Base-by-base conservation (phyloP, 2,888 invertebrate genomes). In the Corythucha ciliata region DNA sequence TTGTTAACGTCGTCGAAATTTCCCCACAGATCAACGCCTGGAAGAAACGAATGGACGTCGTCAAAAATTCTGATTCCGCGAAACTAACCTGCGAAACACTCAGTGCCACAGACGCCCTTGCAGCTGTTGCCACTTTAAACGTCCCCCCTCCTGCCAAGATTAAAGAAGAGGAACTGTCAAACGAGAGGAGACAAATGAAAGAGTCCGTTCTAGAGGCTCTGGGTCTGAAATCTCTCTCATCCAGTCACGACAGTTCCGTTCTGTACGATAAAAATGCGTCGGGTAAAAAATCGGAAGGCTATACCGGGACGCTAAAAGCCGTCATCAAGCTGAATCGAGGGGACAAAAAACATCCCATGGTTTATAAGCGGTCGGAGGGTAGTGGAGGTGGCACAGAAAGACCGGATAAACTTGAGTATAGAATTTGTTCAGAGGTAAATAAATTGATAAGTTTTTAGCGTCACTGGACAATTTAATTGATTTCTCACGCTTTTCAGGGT, bases 221-320 rank as follows among this genome's bases (percentile, higher is more conserved):
- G 26, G 88, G 88, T 0, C 65, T 88, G 39, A 73, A 84, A 26
- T 84, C 85, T 0, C 74, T 81, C 61, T 83, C 80, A n/a, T n/a
- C n/a, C n/a, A n/a, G n/a, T n/a, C n/a, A 6, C 14, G 22, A 21
- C 7, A 21, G 22, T 21, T 39, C 25, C 10, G 6, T 3, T 21
- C 7, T 2, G 36, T 36, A 36, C 12, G n/a, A 7, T 39, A 21
- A 39, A 21, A 22, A 37, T 44, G 6, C 25, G n/a, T 10, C 29
- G 29, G 8, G 8, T 10, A 29, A 29, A 12, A 44, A 37, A n/a
- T 50, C 50, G 47, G 58, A 68, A 16, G 77, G 76, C 60, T 85
- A 82, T 63, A 84, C 85, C 2, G 88, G 88, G 32, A 87, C 86
- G 1, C 66, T 88, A 58, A 88, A 87, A 66, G 86, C 87, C 60